These are phyloP conservation scores for Rhodeus uyekii DNA, from an alignment of 2,797 vertebrate genomes.

Conservation along the genomic window DNA sequence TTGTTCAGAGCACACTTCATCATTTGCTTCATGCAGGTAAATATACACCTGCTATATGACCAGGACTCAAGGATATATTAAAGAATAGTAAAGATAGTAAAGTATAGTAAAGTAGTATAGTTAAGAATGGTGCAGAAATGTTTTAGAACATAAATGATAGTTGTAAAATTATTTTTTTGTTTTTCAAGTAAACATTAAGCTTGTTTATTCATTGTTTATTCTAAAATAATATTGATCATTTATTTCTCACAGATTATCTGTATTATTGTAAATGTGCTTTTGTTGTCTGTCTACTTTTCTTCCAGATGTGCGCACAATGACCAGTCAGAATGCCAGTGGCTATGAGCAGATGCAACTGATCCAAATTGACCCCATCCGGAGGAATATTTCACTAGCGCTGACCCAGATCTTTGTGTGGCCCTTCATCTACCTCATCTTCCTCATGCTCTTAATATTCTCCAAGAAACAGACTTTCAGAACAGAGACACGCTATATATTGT, in stretches of 20 bases:
- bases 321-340: constrained; percentile 13
- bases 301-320: constrained; percentile 22
- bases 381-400: constrained; percentile 27
- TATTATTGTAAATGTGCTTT: background rate
- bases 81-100: background rate
- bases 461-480: constrained; percentile 56
- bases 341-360: constrained; percentile 15
- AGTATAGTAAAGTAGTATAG: no score
- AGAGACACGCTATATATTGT: constrained; percentile 63
- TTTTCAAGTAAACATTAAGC: background rate
- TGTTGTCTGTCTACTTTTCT: background rate
- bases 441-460: constrained; percentile 59
- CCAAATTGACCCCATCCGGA: background rate
- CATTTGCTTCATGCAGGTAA: constrained; percentile 1
- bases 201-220: background rate
- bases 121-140: background rate
- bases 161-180: background rate
- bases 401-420: constrained; percentile 56
- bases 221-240: background rate
- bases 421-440: constrained; percentile 53
- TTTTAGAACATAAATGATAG: background rate
- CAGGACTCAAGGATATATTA: background rate
- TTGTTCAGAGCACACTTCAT: background rate
- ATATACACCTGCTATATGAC: background rate
- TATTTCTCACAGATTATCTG: background rate